These are phyloP conservation scores for Python bivittatus DNA, from an alignment of 2,113 vertebrate genomes.

Conservation along the genomic window DNA sequence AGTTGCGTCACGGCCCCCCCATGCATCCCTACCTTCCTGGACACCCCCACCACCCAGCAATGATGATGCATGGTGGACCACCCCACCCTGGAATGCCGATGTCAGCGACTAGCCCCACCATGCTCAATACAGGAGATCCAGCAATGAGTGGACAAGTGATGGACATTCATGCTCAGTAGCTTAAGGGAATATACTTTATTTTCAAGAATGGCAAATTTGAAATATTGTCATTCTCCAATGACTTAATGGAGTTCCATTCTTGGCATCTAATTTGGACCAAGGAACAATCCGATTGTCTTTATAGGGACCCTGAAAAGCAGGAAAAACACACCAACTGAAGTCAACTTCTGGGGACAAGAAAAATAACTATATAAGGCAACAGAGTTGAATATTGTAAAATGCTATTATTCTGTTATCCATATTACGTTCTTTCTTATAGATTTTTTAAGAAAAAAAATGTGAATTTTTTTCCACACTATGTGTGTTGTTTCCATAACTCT, in stretches of 20 bases:
- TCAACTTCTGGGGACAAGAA: conserved; percentile 90
- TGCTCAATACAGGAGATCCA: conserved; percentile 82
- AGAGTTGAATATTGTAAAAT: conserved; percentile 99
- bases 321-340: conserved; percentile 81
- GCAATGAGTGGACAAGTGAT: conserved; percentile 86
- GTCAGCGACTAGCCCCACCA: conserved; percentile 84
- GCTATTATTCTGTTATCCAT: conserved; percentile 99
- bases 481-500: conserved; percentile 93
- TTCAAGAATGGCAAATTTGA: conserved; percentile 79
- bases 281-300: conserved; percentile 87
- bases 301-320: conserved; percentile 87
- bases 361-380: conserved; percentile 97
- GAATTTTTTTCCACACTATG: conserved; percentile 98
- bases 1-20: conserved; percentile 84
- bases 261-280: conserved; percentile 86
- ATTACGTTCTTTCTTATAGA: conserved; percentile 99
- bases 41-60: conserved; percentile 86
- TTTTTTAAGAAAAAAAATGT: conserved; percentile 98
- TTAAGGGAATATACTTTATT: conserved; percentile 81
- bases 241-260: conserved; percentile 82
- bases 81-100: conserved; percentile 88
- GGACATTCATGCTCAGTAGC: conserved; percentile 89
- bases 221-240: conserved; percentile 85
- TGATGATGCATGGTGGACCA: conserved; percentile 89
- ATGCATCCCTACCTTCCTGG: conserved; percentile 90